A percentile compares a stretch with the other conserved stretches of the same genome.
These are phyloP conservation scores for Drosophila kanekoi DNA, from an alignment of 2,888 invertebrate genomes.

Conservation along the genomic window DNA sequence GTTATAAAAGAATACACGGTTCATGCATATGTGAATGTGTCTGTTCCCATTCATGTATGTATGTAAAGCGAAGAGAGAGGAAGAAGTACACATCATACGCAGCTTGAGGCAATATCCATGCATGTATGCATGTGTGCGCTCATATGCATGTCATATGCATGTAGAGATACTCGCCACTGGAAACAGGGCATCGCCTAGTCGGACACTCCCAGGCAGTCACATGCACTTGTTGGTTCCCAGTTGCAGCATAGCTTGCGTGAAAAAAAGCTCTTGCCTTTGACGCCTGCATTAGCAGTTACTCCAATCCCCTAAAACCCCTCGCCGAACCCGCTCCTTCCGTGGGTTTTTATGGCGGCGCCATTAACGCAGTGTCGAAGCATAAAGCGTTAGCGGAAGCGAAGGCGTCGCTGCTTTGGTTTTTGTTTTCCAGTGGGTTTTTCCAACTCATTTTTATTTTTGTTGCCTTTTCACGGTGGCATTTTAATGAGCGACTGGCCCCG, in stretches of 20 bases:
- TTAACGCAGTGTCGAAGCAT: constrained; percentile 66
- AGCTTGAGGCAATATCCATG: no score
- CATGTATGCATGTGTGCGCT: no score
- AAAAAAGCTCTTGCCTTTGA: constrained; percentile 52
- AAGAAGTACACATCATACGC: no score
- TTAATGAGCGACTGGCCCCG: constrained; percentile 63
- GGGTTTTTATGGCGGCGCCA: constrained; percentile 53
- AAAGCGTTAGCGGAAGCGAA: constrained; percentile 51
- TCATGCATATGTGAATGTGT: no score
- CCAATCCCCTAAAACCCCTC: neutral
- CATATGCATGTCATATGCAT: no score
- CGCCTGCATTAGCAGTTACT: constrained; percentile 64
- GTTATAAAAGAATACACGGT: no score
- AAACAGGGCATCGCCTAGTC: neutral
- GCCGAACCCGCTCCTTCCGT: neutral
- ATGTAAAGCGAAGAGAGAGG: no score
- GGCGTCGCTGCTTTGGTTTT: constrained; percentile 44
- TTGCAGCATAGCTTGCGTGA: constrained; percentile 47
- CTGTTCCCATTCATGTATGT: no score
- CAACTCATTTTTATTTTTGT: neutral
- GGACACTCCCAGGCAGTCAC: neutral
- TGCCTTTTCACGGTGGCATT: constrained; percentile 49
- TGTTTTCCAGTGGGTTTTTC: constrained; percentile 26
- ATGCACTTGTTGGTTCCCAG: neutral
- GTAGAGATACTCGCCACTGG: no score